Base-by-base conservation (phyloP, 2,113 vertebrate genomes). In the Austrofundulus limnaeus region DNA sequence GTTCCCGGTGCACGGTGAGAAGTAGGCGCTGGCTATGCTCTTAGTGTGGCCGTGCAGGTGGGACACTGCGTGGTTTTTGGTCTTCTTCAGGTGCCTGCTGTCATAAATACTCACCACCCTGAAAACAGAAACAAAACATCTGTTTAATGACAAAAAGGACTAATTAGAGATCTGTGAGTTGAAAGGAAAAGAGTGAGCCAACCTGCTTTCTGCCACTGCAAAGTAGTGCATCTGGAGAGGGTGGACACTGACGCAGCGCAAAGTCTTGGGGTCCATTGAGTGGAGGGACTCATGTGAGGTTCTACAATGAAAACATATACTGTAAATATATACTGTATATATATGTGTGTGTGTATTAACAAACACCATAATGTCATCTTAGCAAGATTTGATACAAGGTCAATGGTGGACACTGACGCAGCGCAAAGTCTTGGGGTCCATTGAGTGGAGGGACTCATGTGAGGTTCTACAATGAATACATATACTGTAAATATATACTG, bases 391-490 rank as follows among this genome's bases (percentile, higher is more conserved):
- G n/a, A n/a, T n/a, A n/a, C n/a, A n/a, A n/a, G n/a, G n/a, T n/a
- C n/a, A n/a, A n/a, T n/a, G 96, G 61, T 98, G 96, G 17, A 96
- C 92, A 0, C 91, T 92, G 6, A 97, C 87, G 11, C 94, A 93
- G 46, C 93, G 90, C 16, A 93, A 60, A 4, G 61, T 70, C 1
- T 25, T 83, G 46, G 88, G 38, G 72, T 92, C 87, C 19, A 94
- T 56, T 21, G 70, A 67, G 2, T 87, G 85, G 2, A 83, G 70
- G 1, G 92, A 90, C 83, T 96, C 92, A 0, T 81, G 41, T 0
- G 89, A 87, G 2, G 67, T 77, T 57, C 91, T 93, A 50, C 7
- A 77, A 24, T 70, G 38, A 65, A 68, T 62, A 45, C 0, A n/a
- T n/a, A n/a, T n/a, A n/a, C n/a, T n/a, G n/a, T n/a, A n/a, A n/a